These are phyloP conservation scores for Eledona agricola DNA, from an alignment of 2,888 invertebrate species.

Conservation along the genomic window DNA sequence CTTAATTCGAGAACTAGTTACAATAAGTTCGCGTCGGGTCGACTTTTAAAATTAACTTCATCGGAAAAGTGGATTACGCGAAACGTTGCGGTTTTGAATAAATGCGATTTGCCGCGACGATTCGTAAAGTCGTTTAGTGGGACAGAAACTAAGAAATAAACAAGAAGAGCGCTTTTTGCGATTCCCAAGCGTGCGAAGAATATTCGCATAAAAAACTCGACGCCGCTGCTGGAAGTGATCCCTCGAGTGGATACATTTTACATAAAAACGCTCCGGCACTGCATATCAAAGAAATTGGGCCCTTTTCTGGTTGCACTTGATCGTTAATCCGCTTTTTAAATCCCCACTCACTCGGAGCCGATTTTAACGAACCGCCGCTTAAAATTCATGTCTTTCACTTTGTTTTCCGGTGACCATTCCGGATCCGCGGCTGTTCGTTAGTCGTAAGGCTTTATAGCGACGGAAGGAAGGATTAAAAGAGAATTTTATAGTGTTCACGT, in stretches of 20 bases:
- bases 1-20: constrained; percentile 30
- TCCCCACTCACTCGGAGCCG: constrained; percentile 1
- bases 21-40: constrained; percentile 27
- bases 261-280: constrained; percentile 27
- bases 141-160: background rate
- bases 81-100: constrained; percentile 22
- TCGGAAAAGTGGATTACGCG: constrained; percentile 27
- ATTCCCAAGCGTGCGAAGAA: constrained; percentile 7
- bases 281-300: constrained; percentile 19
- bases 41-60: constrained; percentile 26
- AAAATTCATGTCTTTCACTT: constrained; percentile 48
- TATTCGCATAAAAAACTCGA: constrained; percentile 9
- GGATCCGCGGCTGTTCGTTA: constrained; percentile 48
- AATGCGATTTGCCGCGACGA: constrained; percentile 16
- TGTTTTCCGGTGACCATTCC: constrained; percentile 45
- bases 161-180: constrained; percentile 13
- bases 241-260: constrained; percentile 22
- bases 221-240: constrained; percentile 9
- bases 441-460: constrained; percentile 46
- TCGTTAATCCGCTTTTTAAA: constrained; percentile 12
- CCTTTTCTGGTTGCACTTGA: constrained; percentile 15
- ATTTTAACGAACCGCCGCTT: constrained; percentile 36
- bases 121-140: constrained; percentile 3
- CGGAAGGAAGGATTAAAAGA: constrained; percentile 47
- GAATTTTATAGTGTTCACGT: constrained; percentile 43